phyloP scores from a whole-genome alignment of 2,888 invertebrate genomes.

The Gymnocheta viridis region DNA sequence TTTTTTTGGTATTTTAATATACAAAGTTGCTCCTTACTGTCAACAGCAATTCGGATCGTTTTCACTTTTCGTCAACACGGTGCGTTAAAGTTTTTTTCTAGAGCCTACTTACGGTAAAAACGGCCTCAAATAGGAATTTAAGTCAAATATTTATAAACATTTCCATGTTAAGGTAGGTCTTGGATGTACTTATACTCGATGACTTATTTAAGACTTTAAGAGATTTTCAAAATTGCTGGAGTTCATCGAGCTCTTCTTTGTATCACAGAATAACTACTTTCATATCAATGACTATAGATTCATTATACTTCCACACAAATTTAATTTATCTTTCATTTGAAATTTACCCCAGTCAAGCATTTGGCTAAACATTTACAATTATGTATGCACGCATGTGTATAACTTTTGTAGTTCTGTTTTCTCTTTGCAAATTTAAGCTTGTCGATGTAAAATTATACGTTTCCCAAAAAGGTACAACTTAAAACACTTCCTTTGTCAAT shows the following conservation, averaged over 20 bases:
- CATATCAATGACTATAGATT: slow-evolving; percentile 11
- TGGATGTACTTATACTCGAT: no score
- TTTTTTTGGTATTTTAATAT: no score
- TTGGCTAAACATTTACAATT: slow-evolving; percentile 16
- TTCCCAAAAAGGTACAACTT: slow-evolving; percentile 47
- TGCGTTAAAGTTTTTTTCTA: no score
- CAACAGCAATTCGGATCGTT: no score
- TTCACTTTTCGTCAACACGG: no score
- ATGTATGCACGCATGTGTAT: not conserved
- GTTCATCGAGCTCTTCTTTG: not conserved
- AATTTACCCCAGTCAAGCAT: slow-evolving; percentile 20
- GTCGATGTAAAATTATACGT: slow-evolving; percentile 67
- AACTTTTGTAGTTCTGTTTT: slow-evolving; percentile 17
- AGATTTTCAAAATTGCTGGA: not conserved
- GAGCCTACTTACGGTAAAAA: no score
- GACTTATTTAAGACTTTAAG: no score
- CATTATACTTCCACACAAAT: not conserved
- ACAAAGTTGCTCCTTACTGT: no score
- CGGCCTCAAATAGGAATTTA: no score
- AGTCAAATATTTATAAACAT: no score
- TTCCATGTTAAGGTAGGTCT: no score
- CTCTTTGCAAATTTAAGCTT: slow-evolving; percentile 35
- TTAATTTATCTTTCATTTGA: slow-evolving; percentile 48
- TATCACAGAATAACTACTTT: not conserved
- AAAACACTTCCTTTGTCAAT: slow-evolving; percentile 68